Evolutionary conservation across 2,888 invertebrate species (phyloP), one percentile per base, ranked within the genome.

Genomic region (Eustalomyia histrio): DNA sequence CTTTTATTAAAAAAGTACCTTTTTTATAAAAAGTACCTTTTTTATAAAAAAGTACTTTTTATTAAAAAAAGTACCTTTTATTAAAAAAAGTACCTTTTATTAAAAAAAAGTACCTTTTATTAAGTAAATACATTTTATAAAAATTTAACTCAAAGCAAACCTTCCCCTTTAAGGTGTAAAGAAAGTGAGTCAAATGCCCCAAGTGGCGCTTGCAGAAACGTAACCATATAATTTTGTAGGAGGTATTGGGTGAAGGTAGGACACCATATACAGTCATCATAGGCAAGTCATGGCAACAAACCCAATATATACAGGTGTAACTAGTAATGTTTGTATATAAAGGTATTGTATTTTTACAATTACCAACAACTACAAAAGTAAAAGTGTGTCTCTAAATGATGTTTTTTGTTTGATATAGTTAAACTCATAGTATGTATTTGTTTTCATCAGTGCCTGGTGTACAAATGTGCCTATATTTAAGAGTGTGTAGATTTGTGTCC

Each of bases 251-350:
- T 24, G 61, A 33, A 33, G 14, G 29, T n/a, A 53, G 29, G 52
- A 60, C 67, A 67, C 53, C 67, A 43, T 24, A 29, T 29, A 65
- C 58, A 61, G 39, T 67, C 75, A 67, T 60, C 60, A 60, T 67
- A 60, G 29, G 12, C 52, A 12, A 61, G 75, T 53, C 67, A 17
- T 68, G 39, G 75, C 53, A 75, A 74, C 50, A 50, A 12, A 21
- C 21, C 21, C 39, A 33, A 57, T 18, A 47, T n/a, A n/a, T n/a
- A n/a, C n/a, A n/a, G n/a, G n/a, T n/a, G n/a, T n/a, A n/a, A n/a
- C 0, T 2, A 4, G 1, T 7, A 60, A 33, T 16, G 12, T 53
- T 29, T 6, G 4, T 29, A 24, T 29, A 61, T 43, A 35, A 47
- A 29, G 39, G 39, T 12, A 39, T 39, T 39, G 39, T 39, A 39